Conservation (phyloP, 2,797 vertebrate species). For the Nannoperca australis region DNA sequence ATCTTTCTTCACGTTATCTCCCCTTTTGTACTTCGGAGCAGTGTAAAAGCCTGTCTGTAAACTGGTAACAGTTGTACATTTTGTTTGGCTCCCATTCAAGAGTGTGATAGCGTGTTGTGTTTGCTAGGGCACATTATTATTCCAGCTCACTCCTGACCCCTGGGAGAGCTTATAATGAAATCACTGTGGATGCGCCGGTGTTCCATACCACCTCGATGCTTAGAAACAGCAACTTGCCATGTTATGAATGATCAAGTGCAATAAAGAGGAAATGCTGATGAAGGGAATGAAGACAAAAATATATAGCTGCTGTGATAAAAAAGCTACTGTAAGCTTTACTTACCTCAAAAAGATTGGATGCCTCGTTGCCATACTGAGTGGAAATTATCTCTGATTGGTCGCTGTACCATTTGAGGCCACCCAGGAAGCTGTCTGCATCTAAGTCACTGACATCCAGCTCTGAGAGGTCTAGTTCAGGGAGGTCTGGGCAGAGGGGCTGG, state of each 20-base stretch:
- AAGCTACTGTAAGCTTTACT: slow-evolving; percentile 54
- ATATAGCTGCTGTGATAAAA: not conserved
- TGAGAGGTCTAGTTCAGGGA: slow-evolving; percentile 98
- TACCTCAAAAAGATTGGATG: slow-evolving; percentile 98
- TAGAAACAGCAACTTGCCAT: not conserved
- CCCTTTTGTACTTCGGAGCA: slow-evolving; percentile 65
- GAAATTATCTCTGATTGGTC: slow-evolving; percentile 99
- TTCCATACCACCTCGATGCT: not conserved
- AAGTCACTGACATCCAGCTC: slow-evolving; percentile 99
- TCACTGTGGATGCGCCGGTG: slow-evolving; percentile 24
- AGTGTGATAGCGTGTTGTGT: slow-evolving; percentile 37
- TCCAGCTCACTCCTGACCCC: slow-evolving; percentile 47
- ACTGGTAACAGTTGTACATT: slow-evolving; percentile 60
- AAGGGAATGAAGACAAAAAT: not conserved
- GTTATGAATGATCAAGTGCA: slow-evolving; percentile 8
- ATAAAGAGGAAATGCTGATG: not conserved
- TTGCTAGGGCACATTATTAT: slow-evolving; percentile 31
- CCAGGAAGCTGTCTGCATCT: slow-evolving; percentile 97
- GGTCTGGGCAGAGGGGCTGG: slow-evolving; percentile 98
- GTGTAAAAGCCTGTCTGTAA: slow-evolving; percentile 74
- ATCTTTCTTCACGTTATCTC: slow-evolving; percentile 72
- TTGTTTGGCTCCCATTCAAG: slow-evolving; percentile 54
- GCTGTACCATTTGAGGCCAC: slow-evolving; percentile 99
- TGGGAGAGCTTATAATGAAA: slow-evolving; percentile 30
- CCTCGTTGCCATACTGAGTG: slow-evolving; percentile 96